phyloP scores from a whole-genome alignment of 2,113 vertebrate species.

The Oreochromis spilurus region DNA sequence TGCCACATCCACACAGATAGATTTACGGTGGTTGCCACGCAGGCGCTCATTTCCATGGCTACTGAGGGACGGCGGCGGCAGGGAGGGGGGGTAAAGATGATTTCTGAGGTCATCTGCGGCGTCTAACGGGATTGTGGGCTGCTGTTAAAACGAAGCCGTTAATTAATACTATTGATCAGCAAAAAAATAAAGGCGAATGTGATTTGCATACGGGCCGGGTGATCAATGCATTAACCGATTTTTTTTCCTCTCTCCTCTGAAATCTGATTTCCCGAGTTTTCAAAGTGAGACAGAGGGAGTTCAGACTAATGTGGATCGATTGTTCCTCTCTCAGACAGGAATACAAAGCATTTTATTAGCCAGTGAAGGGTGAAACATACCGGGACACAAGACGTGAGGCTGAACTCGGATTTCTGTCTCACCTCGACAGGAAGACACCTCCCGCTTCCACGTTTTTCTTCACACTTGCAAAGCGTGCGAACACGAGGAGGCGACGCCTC shows the following conservation, averaged over 20 bases:
- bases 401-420: not conserved
- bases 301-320: conserved; percentile 78
- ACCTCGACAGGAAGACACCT: not conserved
- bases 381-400: conserved; percentile 36
- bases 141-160: conserved; percentile 76
- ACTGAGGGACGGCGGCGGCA: conserved; percentile 21
- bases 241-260: conserved; percentile 48
- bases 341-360: conserved; percentile 88
- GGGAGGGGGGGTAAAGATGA: conserved; percentile 7
- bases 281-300: conserved; percentile 74
- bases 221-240: conserved; percentile 82
- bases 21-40: conserved; percentile 62
- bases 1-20: conserved; percentile 54
- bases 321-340: conserved; percentile 85
- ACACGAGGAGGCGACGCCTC: conserved; percentile 50
- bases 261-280: conserved; percentile 80
- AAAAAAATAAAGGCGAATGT: conserved; percentile 74
- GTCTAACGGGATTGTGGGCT: conserved; percentile 68
- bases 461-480: not conserved
- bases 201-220: conserved; percentile 75
- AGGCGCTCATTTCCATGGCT: conserved; percentile 66
- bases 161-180: conserved; percentile 80
- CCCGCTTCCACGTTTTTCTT: not conserved
- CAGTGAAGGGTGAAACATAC: conserved; percentile 71
- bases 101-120: conserved; percentile 64